A percentile compares a stretch with the other conserved stretches of the same genome.
Conservation (phyloP, 2,113 vertebrate genomes). For the Syrmaticus mikado region DNA sequence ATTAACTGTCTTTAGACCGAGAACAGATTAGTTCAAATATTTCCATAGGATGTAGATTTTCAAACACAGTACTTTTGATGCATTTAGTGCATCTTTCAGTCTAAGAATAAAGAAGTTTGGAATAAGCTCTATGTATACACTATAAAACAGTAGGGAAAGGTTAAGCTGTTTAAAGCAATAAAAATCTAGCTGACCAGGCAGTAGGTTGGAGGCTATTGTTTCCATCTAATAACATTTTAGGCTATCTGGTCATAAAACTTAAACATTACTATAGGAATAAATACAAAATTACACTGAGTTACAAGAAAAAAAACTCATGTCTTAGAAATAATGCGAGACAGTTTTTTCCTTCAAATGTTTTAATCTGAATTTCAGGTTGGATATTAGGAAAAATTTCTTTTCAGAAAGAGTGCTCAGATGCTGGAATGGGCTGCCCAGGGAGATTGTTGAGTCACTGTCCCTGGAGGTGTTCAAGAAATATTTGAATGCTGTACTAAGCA, state of each 20-base stretch:
- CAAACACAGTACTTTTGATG: background rate
- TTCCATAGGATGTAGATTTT: constrained; percentile 17
- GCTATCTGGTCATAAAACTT: constrained; percentile 20
- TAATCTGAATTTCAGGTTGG: background rate
- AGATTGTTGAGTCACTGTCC: too few species aligned
- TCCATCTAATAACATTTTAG: constrained; percentile 35
- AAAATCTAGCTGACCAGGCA: constrained; percentile 56
- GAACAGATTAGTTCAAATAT: background rate
- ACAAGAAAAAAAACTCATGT: background rate
- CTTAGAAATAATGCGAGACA: background rate
- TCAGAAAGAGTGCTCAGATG: too few species aligned
- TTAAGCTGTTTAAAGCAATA: constrained; percentile 45
- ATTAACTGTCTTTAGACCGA: background rate
- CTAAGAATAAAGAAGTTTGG: constrained; percentile 1
- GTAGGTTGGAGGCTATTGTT: constrained; percentile 22
- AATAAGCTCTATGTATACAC: constrained; percentile 10
- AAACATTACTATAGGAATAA: constrained; percentile 23
- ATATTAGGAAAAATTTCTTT: too few species aligned
- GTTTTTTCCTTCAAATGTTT: constrained; percentile 1
- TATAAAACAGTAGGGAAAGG: background rate
- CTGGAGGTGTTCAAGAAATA: too few species aligned
- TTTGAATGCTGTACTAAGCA: too few species aligned
- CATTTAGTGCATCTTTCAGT: constrained; percentile 4
- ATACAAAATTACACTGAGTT: background rate
- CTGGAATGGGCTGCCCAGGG: too few species aligned